A percentile compares a stretch with the other conserved stretches of the same genome.
Evolutionary conservation across 2,888 invertebrate genomes (phyloP).

Genomic region (Drosophila nr. medialis): DNA sequence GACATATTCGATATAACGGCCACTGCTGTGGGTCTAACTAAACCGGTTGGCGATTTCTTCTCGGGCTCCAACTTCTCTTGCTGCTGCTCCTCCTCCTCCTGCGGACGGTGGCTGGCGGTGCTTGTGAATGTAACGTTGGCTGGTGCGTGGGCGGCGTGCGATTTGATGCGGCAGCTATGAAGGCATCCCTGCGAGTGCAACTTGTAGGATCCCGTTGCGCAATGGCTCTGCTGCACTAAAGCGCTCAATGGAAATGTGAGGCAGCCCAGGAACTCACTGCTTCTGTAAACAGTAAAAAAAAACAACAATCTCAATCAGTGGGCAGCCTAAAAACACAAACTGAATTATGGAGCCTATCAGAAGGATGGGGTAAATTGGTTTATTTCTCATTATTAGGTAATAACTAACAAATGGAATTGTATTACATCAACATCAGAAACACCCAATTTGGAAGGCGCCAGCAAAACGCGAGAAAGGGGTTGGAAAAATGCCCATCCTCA

Average conservation of each 20-base stretch:
- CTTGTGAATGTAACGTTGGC: conserved; percentile 36
- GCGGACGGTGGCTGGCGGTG: conserved; percentile 41
- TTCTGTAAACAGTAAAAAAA: conserved; percentile 87
- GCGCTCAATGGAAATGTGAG: conserved; percentile 95
- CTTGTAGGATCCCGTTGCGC: conserved; percentile 88
- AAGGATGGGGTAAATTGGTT: neutral
- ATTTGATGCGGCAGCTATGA: conserved; percentile 79
- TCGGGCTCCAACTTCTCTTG: conserved; percentile 11
- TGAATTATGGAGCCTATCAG: neutral
- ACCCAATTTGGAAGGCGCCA: neutral
- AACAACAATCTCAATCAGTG: neutral
- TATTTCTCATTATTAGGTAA: neutral
- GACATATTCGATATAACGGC: conserved; percentile 25
- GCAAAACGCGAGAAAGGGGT: neutral
- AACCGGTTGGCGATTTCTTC: neutral
- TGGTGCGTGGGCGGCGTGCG: conserved; percentile 16
- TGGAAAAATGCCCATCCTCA: too few species aligned
- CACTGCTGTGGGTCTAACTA: conserved; percentile 16
- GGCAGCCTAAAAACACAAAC: neutral
- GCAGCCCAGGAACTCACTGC: conserved; percentile 97
- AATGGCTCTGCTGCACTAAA: conserved; percentile 88
- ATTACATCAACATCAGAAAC: neutral
- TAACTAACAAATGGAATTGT: neutral
- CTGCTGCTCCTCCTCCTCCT: conserved; percentile 24
- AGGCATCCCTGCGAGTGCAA: conserved; percentile 89